phyloP scores from a whole-genome alignment of 2,888 invertebrate species.

The Folsomia candida region DNA sequence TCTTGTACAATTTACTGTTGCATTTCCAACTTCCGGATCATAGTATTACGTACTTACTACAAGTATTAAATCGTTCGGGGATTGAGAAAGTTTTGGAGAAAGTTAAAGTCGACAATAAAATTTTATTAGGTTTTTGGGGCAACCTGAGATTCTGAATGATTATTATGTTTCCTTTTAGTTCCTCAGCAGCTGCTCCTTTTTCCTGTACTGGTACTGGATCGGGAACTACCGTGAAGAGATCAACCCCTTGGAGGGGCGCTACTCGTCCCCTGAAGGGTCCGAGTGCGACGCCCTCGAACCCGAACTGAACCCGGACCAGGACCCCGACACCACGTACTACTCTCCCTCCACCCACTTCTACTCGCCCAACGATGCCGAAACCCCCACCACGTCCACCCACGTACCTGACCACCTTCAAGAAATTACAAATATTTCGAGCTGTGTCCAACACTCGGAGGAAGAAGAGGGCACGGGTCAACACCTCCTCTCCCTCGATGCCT shows the following conservation, averaged over 20 bases:
- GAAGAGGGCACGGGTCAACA: neutral
- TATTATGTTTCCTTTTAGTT: conserved; percentile 24
- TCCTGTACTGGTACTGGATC: conserved; percentile 43
- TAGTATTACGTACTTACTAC: neutral
- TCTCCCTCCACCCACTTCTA: neutral
- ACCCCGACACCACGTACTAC: too few species aligned
- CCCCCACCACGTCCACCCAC: neutral
- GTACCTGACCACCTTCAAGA: neutral
- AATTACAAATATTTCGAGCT: neutral
- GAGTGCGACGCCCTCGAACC: conserved; percentile 24
- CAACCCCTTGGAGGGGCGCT: conserved; percentile 14
- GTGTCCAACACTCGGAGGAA: neutral
- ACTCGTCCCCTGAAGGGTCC: conserved; percentile 22
- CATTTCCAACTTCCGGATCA: neutral
- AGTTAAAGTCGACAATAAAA: neutral
- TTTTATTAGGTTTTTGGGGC: neutral
- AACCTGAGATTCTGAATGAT: neutral
- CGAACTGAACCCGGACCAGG: neutral
- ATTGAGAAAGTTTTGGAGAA: neutral
- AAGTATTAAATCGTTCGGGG: neutral
- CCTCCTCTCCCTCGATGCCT: neutral
- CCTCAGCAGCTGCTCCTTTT: conserved; percentile 36
- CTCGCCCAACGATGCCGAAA: neutral
- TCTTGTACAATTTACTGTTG: neutral
- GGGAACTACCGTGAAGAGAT: conserved; percentile 34